Percentiles rank a stretch among this genome's conserved stretches.
These are phyloP conservation scores for Anthopleura sola DNA, from an alignment of 64 coral and sea anemone species.

Conservation along the genomic window DNA sequence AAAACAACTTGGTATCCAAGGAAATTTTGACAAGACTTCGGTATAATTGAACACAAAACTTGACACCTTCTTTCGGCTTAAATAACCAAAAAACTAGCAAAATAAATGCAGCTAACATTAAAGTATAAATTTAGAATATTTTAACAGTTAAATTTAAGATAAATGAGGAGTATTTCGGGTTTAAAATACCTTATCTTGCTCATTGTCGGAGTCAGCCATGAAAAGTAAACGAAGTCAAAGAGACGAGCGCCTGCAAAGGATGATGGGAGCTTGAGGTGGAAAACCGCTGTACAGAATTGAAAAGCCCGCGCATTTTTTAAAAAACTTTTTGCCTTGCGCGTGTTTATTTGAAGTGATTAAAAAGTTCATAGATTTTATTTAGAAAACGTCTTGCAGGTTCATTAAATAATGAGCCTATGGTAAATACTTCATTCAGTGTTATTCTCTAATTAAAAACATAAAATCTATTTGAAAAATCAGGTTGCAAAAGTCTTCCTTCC, in stretches of 20 bases:
- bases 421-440: no score
- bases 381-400: no score
- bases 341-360: not conserved
- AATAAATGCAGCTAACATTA: not conserved
- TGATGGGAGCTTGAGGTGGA: not conserved
- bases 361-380: not conserved
- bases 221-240: slow-evolving; percentile 35
- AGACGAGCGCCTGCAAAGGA: not conserved
- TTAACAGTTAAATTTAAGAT: not conserved
- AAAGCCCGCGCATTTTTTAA: not conserved
- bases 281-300: not conserved
- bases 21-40: slow-evolving; percentile 26
- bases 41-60: not conserved
- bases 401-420: no score
- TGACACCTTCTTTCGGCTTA: not conserved
- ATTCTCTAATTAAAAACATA: no score
- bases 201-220: slow-evolving; percentile 95
- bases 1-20: slow-evolving; percentile 45
- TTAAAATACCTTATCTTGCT: slow-evolving; percentile 71
- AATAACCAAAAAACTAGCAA: not conserved
- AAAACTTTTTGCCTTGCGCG: not conserved
- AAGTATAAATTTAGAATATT: not conserved
- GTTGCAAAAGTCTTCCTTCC: no score
- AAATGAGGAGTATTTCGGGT: not conserved
- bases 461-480: no score